Evolutionary conservation across 2,888 invertebrate genomes (phyloP).

Genomic region (Cenopis cana): DNA sequence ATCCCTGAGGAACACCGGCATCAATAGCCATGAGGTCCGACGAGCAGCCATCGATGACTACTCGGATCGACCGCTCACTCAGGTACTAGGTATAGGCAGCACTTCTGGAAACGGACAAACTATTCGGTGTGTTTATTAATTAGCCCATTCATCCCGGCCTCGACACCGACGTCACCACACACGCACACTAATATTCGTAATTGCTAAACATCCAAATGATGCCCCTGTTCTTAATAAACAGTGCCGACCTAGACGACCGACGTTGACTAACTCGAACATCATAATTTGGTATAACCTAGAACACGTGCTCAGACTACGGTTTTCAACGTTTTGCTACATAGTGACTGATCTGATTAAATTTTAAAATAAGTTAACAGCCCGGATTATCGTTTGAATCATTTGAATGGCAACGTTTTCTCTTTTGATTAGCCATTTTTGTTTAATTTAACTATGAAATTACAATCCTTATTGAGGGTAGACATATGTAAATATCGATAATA

Average conservation of each 20-base stretch:
- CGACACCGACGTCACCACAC: not conserved
- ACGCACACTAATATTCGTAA: constrained; percentile 33
- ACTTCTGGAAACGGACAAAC: constrained; percentile 11
- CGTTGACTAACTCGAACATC: not conserved
- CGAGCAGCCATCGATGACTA: too few species aligned
- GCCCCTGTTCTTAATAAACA: constrained; percentile 33
- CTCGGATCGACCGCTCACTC: too few species aligned
- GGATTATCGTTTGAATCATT: too few species aligned
- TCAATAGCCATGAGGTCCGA: too few species aligned
- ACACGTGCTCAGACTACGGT: not conserved
- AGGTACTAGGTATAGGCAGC: constrained; percentile 10
- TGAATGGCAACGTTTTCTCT: too few species aligned
- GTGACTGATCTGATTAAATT: not conserved
- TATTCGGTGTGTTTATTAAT: constrained; percentile 31
- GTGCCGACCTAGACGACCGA: constrained; percentile 10
- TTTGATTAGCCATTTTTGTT: too few species aligned
- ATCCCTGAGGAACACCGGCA: too few species aligned
- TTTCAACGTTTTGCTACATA: not conserved
- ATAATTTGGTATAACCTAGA: constrained; percentile 5
- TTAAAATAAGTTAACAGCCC: too few species aligned
- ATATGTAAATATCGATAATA: too few species aligned
- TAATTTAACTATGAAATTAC: too few species aligned
- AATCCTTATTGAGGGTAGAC: too few species aligned
- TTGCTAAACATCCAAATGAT: constrained; percentile 25
- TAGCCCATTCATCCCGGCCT: constrained; percentile 26